Evolutionary conservation across 2,888 invertebrate genomes (phyloP).

Genomic region (Phorcus lineatus): DNA sequence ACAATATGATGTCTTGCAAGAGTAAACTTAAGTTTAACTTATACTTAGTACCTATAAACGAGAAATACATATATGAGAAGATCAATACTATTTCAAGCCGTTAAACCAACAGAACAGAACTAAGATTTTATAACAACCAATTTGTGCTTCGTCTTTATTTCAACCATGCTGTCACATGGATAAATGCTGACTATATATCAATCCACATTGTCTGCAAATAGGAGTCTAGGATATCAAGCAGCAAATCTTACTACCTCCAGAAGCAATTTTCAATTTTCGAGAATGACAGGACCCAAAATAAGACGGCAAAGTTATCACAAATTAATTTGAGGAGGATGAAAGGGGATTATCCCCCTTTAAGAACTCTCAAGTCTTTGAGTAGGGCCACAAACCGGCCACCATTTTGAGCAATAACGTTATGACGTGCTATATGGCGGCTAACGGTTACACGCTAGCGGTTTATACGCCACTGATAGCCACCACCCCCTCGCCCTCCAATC

Average conservation of each 20-base stretch:
- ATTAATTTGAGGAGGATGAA: conserved; percentile 15
- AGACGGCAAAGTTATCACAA: conserved; percentile 9
- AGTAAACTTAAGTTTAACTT: too few species aligned
- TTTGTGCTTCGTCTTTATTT: too few species aligned
- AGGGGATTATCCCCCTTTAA: not conserved
- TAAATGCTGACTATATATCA: too few species aligned
- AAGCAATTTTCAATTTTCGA: not conserved
- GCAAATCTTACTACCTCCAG: not conserved
- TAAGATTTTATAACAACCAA: too few species aligned
- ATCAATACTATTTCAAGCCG: too few species aligned
- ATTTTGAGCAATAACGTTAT: not conserved
- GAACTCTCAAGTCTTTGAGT: not conserved
- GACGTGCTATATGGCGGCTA: not conserved
- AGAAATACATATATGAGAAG: too few species aligned
- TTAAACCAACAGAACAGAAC: too few species aligned
- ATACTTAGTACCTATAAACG: too few species aligned
- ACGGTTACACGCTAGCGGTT: not conserved
- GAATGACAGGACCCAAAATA: not conserved
- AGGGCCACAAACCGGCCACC: not conserved
- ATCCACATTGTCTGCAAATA: not conserved
- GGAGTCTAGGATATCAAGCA: too few species aligned
- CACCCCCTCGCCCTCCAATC: not conserved
- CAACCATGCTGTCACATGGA: too few species aligned
- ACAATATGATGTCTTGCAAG: too few species aligned
- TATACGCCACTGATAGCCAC: not conserved